These are phyloP conservation scores for Cheirogaleus major DNA, from an alignment of 2,797 vertebrate species.

Conservation along the genomic window DNA sequence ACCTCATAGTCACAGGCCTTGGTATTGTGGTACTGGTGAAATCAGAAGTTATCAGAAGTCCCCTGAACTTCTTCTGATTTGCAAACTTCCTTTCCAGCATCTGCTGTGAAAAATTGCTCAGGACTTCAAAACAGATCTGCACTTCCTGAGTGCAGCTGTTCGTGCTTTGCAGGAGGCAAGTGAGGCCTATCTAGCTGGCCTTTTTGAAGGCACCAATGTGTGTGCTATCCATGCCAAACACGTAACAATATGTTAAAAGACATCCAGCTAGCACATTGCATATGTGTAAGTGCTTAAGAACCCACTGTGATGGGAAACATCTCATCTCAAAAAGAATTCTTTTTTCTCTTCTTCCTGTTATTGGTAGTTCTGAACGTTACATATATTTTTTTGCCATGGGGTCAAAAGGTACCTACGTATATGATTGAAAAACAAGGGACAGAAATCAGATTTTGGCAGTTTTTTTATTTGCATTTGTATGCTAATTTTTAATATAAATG, in stretches of 20 bases:
- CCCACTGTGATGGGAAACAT: not conserved
- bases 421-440: not conserved
- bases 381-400: not conserved
- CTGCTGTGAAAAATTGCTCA: not conserved
- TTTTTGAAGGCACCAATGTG: not conserved
- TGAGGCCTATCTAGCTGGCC: not conserved
- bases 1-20: conserved; percentile 82
- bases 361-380: not conserved
- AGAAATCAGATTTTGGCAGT: not conserved
- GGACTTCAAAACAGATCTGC: not conserved
- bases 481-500: not conserved
- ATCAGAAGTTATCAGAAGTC: not conserved
- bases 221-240: not conserved
- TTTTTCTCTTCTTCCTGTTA: not conserved
- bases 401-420: not conserved
- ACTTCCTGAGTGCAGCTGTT: not conserved
- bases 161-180: not conserved
- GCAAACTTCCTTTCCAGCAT: not conserved
- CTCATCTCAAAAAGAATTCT: not conserved
- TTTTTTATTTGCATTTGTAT: not conserved
- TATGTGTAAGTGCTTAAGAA: not conserved
- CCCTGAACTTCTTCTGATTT: not conserved
- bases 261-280: not conserved
- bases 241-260: not conserved
- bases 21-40: too few relatives aligned